Evolutionary conservation across 2,888 invertebrate genomes (phyloP), one percentile per base, ranked within the genome.

Genomic region (Periphyllus acericola): DNA sequence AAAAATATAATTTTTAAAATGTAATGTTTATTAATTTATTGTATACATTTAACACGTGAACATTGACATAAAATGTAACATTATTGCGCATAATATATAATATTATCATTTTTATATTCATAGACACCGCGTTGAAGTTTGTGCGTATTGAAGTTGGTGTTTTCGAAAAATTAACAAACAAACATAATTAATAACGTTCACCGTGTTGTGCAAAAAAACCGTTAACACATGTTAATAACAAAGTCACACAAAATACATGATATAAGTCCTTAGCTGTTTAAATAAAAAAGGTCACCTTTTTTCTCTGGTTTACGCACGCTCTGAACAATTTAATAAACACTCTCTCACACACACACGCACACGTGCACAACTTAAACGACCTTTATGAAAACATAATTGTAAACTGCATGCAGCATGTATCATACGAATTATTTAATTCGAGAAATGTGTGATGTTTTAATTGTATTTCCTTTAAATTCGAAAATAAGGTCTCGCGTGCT

Each of bases 221-320:
- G 21, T 36, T n/a, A 19, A 60, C 25, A 32, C 25, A 40, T 46
- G 68, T 5, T 68, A 52, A 82, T 72, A 34, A 76, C 32, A 84
- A 60, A 84, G 60, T 68, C 68, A 76, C 66, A 74, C 46, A 52
- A 19, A 19, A 55, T 32, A 34, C 25, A 55, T 34, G 78, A 66
- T 68, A 68, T 68, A 68, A 68, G 68, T 46, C 40, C 71, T 52
- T 55, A 66, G 79, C 52, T n/a, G 52, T 79, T 85, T 34, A 79
- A 85, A 79, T 85, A 79, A 78, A 46, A 85, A 85, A 52, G 78
- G 71, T 85, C 71, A 71, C 66, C 17, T 83, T 72, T 83, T 81
- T 66, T 29, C 40, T 19, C n/a, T 32, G 34, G 82, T 68, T 29
- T 46, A 68, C 21, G 25, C 34, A 21, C 40, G 9, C 29, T 83